Percentiles rank a stretch among this genome's conserved stretches.
These are phyloP conservation scores for Aythya baeri DNA, from an alignment of 2,113 vertebrate genomes.

Conservation along the genomic window DNA sequence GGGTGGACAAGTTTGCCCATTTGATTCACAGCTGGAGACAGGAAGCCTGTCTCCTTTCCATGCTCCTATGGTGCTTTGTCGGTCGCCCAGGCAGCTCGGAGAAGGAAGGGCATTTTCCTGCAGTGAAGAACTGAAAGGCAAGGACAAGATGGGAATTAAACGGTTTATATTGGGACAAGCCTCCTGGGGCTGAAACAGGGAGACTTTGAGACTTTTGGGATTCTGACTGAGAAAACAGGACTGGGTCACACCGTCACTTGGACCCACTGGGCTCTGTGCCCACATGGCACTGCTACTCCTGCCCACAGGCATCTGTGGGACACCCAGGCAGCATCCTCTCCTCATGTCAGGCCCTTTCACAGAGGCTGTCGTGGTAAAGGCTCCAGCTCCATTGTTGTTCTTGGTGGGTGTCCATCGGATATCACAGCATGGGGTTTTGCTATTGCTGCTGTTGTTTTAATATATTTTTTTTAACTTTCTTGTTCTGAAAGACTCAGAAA, in stretches of 20 bases:
- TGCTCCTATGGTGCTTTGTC: neutral
- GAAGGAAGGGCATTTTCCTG: neutral
- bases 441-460: neutral
- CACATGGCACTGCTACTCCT: neutral
- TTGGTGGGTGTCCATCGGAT: neutral
- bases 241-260: neutral
- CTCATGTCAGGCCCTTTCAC: neutral
- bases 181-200: neutral
- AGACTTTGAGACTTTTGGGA: neutral
- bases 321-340: neutral
- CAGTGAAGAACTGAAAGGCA: neutral
- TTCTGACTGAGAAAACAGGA: neutral
- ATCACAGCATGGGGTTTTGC: rapidly evolving
- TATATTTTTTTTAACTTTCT: neutral
- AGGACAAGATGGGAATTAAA: neutral
- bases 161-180: neutral
- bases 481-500: neutral
- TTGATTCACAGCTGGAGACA: neutral
- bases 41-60: neutral
- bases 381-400: neutral
- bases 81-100: neutral
- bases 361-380: neutral
- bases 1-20: rapidly evolving
- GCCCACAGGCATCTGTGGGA: neutral
- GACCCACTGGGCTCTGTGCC: neutral